Evolutionary conservation across 2,888 invertebrate species (phyloP), one percentile per base, ranked within the genome.

Genomic region (Drosophila aldrichi): DNA sequence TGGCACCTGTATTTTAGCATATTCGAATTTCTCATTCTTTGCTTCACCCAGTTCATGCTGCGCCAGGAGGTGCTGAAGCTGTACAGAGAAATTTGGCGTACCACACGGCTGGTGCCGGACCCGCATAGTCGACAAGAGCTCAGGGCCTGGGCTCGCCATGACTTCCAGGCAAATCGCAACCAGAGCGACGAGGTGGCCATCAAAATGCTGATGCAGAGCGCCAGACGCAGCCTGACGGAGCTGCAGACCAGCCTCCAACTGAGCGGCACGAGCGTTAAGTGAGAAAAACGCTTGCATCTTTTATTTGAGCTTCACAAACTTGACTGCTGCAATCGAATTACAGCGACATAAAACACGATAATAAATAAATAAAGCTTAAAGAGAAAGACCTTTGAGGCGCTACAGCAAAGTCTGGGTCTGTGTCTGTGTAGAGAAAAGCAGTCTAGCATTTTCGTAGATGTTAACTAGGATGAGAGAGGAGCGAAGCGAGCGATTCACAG

Each of bases 31-130:
- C 29, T 8, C 29, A 20, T 14, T 4, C 36, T 3, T 3, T 20
- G 3, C 29, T 9, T 0, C 22, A 0, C 2, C 16, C 92, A 97
- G 97, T 97, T 97, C 92, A 94, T 97, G 92, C 92, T 96, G 36
- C 95, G 96, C 14, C 95, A 96, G 93, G 96, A 97, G 93, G 97
- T 97, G 0, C 91, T 97, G 22, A 95, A 95, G 83, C 92, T 97
- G 0, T 97, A 97, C 87, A 94, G 96, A 75, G 95, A 95, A 73
- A 95, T 97, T 70, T 94, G 97, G 79, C 94, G 95, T 57, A 94
- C 96, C 9, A 94, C 96, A 55, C 94, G 94, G 62, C 93, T 94
- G 84, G 95, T 97, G 10, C 95, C 95, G 1, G 95, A 96, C 90
- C 92, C 94, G 79, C 92, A 90, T 2, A 95, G 96, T 58, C 94